Evolutionary conservation across 2,113 vertebrate species (phyloP), one percentile per base, ranked within the genome.

Genomic region (Melanostigma gelatinosum): DNA sequence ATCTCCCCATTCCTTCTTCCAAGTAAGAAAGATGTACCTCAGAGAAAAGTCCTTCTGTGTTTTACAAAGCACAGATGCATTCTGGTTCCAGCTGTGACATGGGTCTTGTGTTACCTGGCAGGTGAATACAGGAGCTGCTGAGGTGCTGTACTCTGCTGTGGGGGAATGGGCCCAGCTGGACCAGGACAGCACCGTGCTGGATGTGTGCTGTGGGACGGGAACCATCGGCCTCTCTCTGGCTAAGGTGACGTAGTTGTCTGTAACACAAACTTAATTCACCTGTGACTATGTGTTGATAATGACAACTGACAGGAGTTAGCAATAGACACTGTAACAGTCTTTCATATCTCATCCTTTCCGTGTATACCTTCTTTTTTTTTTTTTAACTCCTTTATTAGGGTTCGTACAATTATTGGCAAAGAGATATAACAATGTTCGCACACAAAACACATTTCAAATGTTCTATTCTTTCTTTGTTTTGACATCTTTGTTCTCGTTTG

Each of bases 1-100:
- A 85, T 99, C 98, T 55, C 97, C 98, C 42, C 96, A 98, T 57
- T 98, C 98, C 0, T 99, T 99, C 91, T 99, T 99, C 91, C 98
- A 99, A 93, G 98, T 98, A 91, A 71, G 66, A 52, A 29, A 38
- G 10, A 61, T 38, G 8, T n/a, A 62, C 24, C 4, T 50, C 8
- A 29, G 16, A 4, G 34, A 1, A n/a, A 44, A 64, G 36, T 63
- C 4, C 22, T 42, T 24, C 7, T 24, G 22, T 65, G 1, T 60
- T 32, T 27, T 29, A 22, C 3, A 15, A 29, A 5, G 20, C 63
- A 66, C 24, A 44, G 8, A 27, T 46, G 2, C 24, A 42, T 32
- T 11, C 46, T 29, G 11, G 8, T 60, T 29, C 42, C 11, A 72
- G 70, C 42, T 63, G 60, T 52, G 44, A 1, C 46, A 27, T 29